phyloP scores from a whole-genome alignment of 64 coral and sea anemone genomes.

The Catalaphyllia jardinei region DNA sequence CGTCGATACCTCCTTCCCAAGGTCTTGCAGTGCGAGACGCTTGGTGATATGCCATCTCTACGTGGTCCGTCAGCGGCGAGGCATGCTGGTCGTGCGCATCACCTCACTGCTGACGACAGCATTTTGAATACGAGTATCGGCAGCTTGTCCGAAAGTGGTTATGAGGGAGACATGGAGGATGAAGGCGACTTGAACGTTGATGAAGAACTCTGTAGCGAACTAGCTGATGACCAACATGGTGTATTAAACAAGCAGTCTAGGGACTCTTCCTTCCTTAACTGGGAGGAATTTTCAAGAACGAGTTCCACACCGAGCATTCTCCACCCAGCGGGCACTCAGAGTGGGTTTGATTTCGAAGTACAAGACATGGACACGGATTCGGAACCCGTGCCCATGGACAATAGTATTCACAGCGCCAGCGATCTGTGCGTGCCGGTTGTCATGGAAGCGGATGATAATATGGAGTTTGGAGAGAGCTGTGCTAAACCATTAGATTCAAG shows the following conservation, averaged over 20 bases:
- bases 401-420: conserved; percentile 62
- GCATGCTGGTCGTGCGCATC: background rate
- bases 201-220: conserved; percentile 36
- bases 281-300: conserved; percentile 63
- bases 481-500: background rate
- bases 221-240: conserved; percentile 43
- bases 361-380: conserved; percentile 77
- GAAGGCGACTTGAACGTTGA: conserved; percentile 72
- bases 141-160: conserved; percentile 83
- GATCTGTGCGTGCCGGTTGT: conserved; percentile 65
- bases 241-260: conserved; percentile 77
- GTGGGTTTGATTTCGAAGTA: conserved; percentile 51
- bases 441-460: conserved; percentile 16
- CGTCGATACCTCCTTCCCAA: conserved; percentile 23
- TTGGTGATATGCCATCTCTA: background rate
- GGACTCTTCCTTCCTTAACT: conserved; percentile 80
- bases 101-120: conserved; percentile 40
- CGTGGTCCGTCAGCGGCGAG: background rate
- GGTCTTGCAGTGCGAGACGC: background rate
- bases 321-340: conserved; percentile 34
- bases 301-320: conserved; percentile 89
- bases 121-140: conserved; percentile 72
- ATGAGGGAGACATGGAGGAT: conserved; percentile 89
- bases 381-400: conserved; percentile 67
- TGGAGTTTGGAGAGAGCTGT: conserved; percentile 11